A percentile compares a stretch with the other conserved stretches of the same genome.
phyloP scores from a whole-genome alignment of 92 coral and sea anemone species.

The Phenganax subtilis region DNA sequence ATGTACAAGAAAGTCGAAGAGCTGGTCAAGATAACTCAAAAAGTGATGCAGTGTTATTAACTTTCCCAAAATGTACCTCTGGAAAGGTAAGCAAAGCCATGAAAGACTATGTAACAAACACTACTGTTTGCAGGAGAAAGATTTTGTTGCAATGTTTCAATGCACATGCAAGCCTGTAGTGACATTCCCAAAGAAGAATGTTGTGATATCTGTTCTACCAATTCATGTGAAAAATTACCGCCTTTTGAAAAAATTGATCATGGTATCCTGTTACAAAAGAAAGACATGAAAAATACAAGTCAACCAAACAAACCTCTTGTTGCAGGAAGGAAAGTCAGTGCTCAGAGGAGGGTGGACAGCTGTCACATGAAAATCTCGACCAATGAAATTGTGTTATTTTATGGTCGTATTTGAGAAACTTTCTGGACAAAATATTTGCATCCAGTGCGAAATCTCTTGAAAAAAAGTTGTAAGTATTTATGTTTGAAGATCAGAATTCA shows the following conservation, averaged over 20 bases:
- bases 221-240: neutral
- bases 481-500: too few relatives aligned
- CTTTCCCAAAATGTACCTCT: neutral
- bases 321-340: too few relatives aligned
- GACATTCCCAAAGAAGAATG: neutral
- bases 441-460: too few relatives aligned
- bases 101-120: neutral
- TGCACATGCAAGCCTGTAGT: neutral
- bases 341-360: too few relatives aligned
- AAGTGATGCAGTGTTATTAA: neutral
- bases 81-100: neutral
- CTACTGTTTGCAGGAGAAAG: neutral
- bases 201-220: neutral
- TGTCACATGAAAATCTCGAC: too few relatives aligned
- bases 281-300: too few relatives aligned
- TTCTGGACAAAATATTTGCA: too few relatives aligned
- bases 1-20: slow-evolving; percentile 32
- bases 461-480: too few relatives aligned
- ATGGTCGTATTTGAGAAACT: too few relatives aligned
- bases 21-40: neutral
- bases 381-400: too few relatives aligned
- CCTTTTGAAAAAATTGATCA: neutral
- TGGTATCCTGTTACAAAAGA: neutral
- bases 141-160: neutral
- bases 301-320: too few relatives aligned